Base-by-base conservation (phyloP, 2,797 vertebrate species). In the Masticophis lateralis region DNA sequence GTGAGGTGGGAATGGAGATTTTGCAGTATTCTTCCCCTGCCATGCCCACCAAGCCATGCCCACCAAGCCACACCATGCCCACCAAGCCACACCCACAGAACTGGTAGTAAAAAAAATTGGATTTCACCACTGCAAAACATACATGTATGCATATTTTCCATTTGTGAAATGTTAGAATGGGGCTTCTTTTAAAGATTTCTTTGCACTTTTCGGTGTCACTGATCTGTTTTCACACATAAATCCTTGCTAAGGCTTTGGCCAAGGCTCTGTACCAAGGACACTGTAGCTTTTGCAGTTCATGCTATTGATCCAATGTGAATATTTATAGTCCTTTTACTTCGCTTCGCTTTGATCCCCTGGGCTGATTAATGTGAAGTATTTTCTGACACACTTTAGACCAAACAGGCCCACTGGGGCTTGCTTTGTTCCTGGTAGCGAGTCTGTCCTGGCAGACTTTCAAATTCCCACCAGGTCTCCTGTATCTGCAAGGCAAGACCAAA, bases 281-380 rank as follows among this genome's bases (percentile, higher is more conserved):
- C 90, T 86, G 51, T 86, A 51, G 87, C 69, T 61, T 89, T 55
- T 53, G 47, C 59, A 86, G 87, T 89, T 91, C 90, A 86, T 86
- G 69, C 89, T 91, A 63, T 91, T 89, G 93, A 93, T 87, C 87
- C 51, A 25, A 5, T 11, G 32, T 63, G 87, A 63, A 89, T 93
- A 93, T 93, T 93, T 93, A 93, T 79, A 93, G 87, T 4, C 16
- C 57, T 32, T 89, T 27, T 47, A 16, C 47, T 93, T 74, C 32
- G 57, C 87, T 93, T 74, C 47, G 8, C 69, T 93, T 83, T 91
- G 87, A 91, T 89, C 57, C 66, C 22, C 87, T 56, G 43, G 69
- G 27, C 90, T 93, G 93, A 91, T 91, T 93, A 89, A 91, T 89
- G 90, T 53, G 69, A 91, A 91, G 90, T 20, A 47, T 57, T 91